These are phyloP conservation scores for Amaurobius ferox DNA, from an alignment of 2,888 invertebrate species.

Conservation along the genomic window DNA sequence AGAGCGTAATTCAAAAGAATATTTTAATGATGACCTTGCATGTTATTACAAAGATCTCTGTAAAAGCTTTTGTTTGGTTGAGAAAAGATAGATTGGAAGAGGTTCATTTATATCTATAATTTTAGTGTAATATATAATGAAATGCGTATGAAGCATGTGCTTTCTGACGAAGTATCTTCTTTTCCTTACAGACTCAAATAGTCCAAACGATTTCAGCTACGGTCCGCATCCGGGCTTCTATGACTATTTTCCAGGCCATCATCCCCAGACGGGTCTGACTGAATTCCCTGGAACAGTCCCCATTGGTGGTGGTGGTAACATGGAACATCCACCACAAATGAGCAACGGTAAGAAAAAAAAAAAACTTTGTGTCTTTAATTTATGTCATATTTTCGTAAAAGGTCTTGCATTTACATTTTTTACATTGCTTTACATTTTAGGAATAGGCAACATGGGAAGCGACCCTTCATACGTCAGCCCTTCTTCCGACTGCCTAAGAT, in stretches of 20 bases:
- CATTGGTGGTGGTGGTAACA: conserved; percentile 20
- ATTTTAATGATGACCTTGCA: too few relatives aligned
- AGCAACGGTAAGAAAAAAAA: conserved; percentile 55
- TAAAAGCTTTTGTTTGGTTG: too few relatives aligned
- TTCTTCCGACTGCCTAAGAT: conserved; percentile 57
- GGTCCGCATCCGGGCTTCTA: conserved; percentile 79
- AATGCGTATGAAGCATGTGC: too few relatives aligned
- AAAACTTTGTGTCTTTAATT: conserved; percentile 3
- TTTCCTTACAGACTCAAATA: conserved; percentile 74
- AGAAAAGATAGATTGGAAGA: too few relatives aligned
- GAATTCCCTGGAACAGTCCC: conserved; percentile 54
- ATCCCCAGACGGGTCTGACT: conserved; percentile 77
- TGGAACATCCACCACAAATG: conserved; percentile 50
- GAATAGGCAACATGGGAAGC: conserved; percentile 23
- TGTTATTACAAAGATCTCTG: too few relatives aligned
- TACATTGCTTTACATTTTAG: conserved; percentile 14
- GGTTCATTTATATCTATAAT: too few relatives aligned
- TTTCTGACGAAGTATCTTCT: not conserved
- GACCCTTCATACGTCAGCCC: conserved; percentile 57
- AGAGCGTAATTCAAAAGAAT: too few relatives aligned
- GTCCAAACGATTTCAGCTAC: conserved; percentile 75
- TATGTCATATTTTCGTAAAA: not conserved
- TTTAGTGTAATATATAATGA: too few relatives aligned
- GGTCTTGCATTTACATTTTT: not conserved
- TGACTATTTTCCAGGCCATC: conserved; percentile 87